phyloP scores from a whole-genome alignment of 2,888 invertebrate species.

The Ochlodes sylvanus region DNA sequence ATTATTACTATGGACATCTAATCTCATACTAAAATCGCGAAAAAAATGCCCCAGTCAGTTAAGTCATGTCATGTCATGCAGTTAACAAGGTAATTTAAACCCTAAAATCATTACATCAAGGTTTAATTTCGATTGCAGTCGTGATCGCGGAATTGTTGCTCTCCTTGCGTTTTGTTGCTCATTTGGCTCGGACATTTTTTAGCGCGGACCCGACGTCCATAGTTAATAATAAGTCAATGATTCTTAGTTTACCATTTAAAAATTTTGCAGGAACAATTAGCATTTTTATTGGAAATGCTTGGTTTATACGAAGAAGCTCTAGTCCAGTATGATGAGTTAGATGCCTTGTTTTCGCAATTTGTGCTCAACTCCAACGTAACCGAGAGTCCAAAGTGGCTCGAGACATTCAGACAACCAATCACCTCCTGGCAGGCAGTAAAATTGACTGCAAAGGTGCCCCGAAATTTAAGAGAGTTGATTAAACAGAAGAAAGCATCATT shows the following conservation, averaged over 20 bases:
- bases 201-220: no score
- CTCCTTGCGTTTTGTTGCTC: no score
- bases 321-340: slow-evolving; percentile 98
- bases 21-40: no score
- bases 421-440: slow-evolving; percentile 94
- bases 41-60: no score
- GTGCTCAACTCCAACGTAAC: slow-evolving; percentile 96
- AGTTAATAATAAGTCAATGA: neutral
- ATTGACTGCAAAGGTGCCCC: slow-evolving; percentile 86
- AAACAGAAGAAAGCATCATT: slow-evolving; percentile 87
- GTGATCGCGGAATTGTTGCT: no score
- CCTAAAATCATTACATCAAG: no score
- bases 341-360: slow-evolving; percentile 98
- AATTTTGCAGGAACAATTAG: slow-evolving; percentile 93
- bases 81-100: no score
- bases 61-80: no score
- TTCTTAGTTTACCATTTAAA: neutral
- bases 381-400: slow-evolving; percentile 94
- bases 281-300: slow-evolving; percentile 97
- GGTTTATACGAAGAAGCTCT: slow-evolving; percentile 97
- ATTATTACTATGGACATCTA: no score
- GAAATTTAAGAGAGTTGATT: slow-evolving; percentile 79
- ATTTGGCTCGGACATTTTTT: no score
- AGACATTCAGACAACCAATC: slow-evolving; percentile 91
- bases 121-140: no score